phyloP scores from a whole-genome alignment of 2,113 vertebrate genomes.

The Festucalex cinctus region DNA sequence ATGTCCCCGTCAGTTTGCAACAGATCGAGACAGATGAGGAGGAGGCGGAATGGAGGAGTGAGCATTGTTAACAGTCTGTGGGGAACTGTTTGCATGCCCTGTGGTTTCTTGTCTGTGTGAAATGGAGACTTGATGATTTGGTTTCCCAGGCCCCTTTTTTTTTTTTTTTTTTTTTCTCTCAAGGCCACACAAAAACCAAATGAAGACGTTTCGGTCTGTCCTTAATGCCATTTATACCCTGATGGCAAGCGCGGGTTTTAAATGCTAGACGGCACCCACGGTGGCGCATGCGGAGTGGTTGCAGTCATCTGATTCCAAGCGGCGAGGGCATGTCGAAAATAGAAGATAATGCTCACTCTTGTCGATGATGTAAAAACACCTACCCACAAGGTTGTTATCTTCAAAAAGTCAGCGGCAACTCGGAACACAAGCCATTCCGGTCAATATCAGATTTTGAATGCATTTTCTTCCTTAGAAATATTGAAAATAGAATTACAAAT shows the following conservation, averaged over 20 bases:
- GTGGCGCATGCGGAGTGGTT: slow-evolving; percentile 46
- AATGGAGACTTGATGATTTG: slow-evolving; percentile 65
- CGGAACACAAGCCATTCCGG: too few relatives aligned
- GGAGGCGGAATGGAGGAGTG: slow-evolving; percentile 51
- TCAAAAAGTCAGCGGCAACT: too few relatives aligned
- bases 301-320: slow-evolving; percentile 47
- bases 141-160: slow-evolving; percentile 64
- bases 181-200: slow-evolving; percentile 54
- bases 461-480: too few relatives aligned
- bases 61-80: slow-evolving; percentile 71
- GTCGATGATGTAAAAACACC: slow-evolving; percentile 38
- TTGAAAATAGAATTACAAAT: too few relatives aligned
- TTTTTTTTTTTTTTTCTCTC: slow-evolving; percentile 55
- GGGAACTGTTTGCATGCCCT: slow-evolving; percentile 65
- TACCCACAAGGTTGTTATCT: too few relatives aligned
- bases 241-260: slow-evolving; percentile 19
- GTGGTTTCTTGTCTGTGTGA: slow-evolving; percentile 67
- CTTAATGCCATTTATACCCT: slow-evolving; percentile 44
- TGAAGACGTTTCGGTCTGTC: slow-evolving; percentile 56
- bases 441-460: too few relatives aligned
- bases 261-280: slow-evolving; percentile 44
- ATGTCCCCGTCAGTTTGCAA: slow-evolving; percentile 58
- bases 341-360: slow-evolving; percentile 16
- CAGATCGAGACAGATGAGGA: slow-evolving; percentile 61
- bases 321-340: slow-evolving; percentile 49